phyloP scores from a whole-genome alignment of 2,113 vertebrate species.

The Laticauda laticaudata region DNA sequence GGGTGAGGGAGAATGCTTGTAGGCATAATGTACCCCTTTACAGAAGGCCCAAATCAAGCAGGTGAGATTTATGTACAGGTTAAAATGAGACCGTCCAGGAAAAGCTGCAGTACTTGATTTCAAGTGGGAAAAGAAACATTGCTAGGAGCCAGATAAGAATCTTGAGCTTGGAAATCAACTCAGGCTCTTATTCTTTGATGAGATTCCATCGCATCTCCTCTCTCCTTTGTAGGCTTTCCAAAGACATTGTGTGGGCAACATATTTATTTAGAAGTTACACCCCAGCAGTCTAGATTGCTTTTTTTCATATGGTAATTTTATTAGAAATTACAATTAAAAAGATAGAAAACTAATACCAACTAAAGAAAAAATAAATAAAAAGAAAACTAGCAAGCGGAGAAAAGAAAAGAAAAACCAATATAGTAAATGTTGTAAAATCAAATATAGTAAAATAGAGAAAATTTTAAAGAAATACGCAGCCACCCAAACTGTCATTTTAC shows the following conservation, averaged over 20 bases:
- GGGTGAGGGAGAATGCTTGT: neutral
- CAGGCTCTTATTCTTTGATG: neutral
- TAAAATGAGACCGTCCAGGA: neutral
- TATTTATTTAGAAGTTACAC: neutral
- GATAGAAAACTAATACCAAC: neutral
- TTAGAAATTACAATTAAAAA: neutral
- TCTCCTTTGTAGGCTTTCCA: neutral
- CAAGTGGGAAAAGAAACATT: neutral
- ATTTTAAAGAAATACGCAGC: neutral
- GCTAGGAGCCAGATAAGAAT: neutral
- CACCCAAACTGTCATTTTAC: neutral
- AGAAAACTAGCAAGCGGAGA: neutral
- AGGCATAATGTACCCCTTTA: neutral
- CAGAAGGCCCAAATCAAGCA: neutral
- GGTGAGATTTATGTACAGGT: neutral
- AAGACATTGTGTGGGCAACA: neutral
- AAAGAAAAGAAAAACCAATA: neutral
- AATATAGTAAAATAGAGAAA: neutral
- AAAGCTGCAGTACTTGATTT: neutral
- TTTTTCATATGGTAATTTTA: neutral
- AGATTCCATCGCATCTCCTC: neutral
- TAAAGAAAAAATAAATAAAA: neutral
- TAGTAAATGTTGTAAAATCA: neutral
- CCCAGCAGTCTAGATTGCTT: neutral
- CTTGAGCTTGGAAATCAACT: neutral